Conservation (phyloP, 2,113 vertebrate species). For the Hippocampus zosterae region DNA sequence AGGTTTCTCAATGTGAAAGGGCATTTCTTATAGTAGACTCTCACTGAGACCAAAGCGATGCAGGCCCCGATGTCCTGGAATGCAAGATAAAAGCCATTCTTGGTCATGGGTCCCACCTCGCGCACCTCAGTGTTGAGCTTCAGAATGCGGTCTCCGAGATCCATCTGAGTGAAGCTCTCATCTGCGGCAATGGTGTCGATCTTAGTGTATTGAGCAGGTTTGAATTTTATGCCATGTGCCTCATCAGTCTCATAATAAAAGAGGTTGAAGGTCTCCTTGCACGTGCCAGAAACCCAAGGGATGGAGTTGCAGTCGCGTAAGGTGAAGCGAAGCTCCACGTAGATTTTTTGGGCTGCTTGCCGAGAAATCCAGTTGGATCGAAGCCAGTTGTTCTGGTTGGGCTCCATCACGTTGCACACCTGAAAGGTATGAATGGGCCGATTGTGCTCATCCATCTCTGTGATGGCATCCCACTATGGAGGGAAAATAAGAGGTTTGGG, state of each 20-base stretch:
- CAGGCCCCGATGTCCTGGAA: constrained; percentile 96
- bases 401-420: constrained; percentile 95
- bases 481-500: constrained; percentile 20
- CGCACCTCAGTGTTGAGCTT: constrained; percentile 94
- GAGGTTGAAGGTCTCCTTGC: constrained; percentile 95
- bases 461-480: constrained; percentile 92
- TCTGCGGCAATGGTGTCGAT: constrained; percentile 95
- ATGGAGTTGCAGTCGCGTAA: constrained; percentile 95
- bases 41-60: constrained; percentile 89
- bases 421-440: constrained; percentile 94
- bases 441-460: constrained; percentile 96
- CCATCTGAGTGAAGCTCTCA: constrained; percentile 97
- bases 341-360: constrained; percentile 90
- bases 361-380: constrained; percentile 92
- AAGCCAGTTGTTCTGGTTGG: constrained; percentile 97
- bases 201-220: constrained; percentile 83
- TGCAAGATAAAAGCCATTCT: constrained; percentile 89
- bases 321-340: constrained; percentile 94
- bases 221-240: constrained; percentile 84
- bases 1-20: constrained; percentile 89
- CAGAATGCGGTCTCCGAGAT: constrained; percentile 91
- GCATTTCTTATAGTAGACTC: constrained; percentile 94
- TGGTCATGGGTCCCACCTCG: constrained; percentile 87
- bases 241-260: constrained; percentile 92
- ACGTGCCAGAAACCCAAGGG: constrained; percentile 91